Evolutionary conservation across 2,888 invertebrate species (phyloP).

Genomic region (Deilephila elpenor): DNA sequence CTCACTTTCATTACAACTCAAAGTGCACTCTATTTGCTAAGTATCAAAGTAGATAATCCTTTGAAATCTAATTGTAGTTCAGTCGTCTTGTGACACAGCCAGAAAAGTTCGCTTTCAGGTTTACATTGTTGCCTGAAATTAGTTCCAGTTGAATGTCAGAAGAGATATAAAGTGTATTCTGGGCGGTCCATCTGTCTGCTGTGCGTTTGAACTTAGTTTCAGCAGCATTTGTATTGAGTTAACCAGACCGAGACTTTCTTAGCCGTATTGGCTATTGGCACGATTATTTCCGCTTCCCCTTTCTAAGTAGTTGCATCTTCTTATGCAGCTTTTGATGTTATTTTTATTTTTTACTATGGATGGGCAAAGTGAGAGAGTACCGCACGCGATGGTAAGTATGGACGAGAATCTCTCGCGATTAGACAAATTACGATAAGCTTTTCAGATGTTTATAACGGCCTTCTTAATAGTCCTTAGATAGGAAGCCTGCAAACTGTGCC

Average conservation of each 20-base stretch:
- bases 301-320: background rate
- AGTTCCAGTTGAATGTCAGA: slow-evolving; percentile 70
- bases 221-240: slow-evolving; percentile 8
- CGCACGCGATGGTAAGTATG: no score
- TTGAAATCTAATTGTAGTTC: slow-evolving; percentile 32
- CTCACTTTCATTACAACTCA: slow-evolving; percentile 35
- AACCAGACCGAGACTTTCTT: slow-evolving; percentile 6
- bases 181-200: slow-evolving; percentile 44
- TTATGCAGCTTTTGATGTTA: background rate
- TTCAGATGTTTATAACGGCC: no score
- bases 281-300: background rate
- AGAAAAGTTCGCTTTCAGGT: slow-evolving; percentile 60
- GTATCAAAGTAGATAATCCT: slow-evolving; percentile 46
- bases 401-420: no score
- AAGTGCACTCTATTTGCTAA: slow-evolving; percentile 41
- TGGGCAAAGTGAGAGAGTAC: no score
- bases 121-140: slow-evolving; percentile 71
- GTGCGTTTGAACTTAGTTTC: slow-evolving; percentile 36
- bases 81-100: slow-evolving; percentile 36
- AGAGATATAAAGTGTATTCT: slow-evolving; percentile 60
- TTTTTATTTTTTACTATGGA: no score
- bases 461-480: no score
- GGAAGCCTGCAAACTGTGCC: no score
- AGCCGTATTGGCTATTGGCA: slow-evolving; percentile 1
- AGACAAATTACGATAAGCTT: no score